phyloP scores from a whole-genome alignment of 1,140 invertebrate species.

The Neoseiulus cucumeris region DNA sequence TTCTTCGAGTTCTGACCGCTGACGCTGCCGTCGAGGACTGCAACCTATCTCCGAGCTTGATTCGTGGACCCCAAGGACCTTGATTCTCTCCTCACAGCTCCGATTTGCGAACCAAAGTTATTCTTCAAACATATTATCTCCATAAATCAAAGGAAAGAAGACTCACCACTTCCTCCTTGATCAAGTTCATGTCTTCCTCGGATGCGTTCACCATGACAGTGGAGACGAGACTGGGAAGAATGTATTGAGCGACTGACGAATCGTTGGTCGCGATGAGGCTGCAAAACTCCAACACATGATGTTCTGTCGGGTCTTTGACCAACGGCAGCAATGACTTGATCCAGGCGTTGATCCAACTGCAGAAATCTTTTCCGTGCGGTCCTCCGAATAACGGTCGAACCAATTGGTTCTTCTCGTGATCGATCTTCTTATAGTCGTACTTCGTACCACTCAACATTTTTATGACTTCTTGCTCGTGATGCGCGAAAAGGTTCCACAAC shows the following conservation, averaged over 20 bases:
- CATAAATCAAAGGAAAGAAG: too few relatives aligned
- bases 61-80: too few relatives aligned
- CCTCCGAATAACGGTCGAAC: neutral
- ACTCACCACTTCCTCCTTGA: slow-evolving; percentile 2
- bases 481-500: neutral
- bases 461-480: neutral
- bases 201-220: slow-evolving; percentile 3
- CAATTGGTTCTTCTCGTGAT: neutral
- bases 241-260: neutral
- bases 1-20: neutral
- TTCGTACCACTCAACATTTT: neutral
- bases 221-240: neutral
- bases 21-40: neutral
- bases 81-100: too few relatives aligned
- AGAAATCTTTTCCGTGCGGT: neutral
- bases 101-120: neutral
- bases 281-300: neutral
- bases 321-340: slow-evolving; percentile 1
- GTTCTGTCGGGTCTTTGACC: neutral
- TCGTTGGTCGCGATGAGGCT: neutral
- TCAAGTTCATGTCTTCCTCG: neutral
- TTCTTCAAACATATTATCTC: neutral
- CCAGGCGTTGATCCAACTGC: neutral
- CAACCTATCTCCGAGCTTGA: neutral
- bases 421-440: neutral